phyloP scores from a whole-genome alignment of 2,797 vertebrate genomes.

The Sarcophilus harrisii region DNA sequence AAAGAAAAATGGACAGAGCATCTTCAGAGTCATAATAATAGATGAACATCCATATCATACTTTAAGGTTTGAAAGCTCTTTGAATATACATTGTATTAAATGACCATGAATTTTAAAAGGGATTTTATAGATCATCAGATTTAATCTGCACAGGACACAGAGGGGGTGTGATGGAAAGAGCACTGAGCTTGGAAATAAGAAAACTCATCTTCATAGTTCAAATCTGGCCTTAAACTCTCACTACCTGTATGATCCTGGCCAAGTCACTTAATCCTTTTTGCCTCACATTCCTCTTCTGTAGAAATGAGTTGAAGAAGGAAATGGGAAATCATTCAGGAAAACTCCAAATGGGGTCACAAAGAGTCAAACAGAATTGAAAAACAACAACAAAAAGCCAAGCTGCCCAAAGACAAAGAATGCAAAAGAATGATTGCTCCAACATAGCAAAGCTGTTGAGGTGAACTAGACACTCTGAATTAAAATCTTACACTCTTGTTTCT shows the following conservation, averaged over 20 bases:
- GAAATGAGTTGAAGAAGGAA: no score
- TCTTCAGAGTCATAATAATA: neutral
- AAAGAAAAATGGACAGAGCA: neutral
- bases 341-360: no score
- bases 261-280: no score
- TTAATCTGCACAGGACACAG: neutral
- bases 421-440: neutral
- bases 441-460: neutral
- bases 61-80: neutral
- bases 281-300: no score
- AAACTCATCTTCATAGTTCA: no score
- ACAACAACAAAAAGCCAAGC: neutral
- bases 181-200: no score
- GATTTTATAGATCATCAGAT: neutral
- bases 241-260: no score
- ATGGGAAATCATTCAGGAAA: no score
- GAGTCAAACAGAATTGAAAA: no score
- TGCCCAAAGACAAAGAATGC: neutral
- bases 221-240: no score
- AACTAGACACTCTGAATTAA: neutral
- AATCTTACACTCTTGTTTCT: neutral
- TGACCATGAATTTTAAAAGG: neutral
- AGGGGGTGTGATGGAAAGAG: no score
- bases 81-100: neutral
- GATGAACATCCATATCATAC: neutral